Base-by-base conservation (phyloP, 2,888 invertebrate genomes). In the Troides helena region DNA sequence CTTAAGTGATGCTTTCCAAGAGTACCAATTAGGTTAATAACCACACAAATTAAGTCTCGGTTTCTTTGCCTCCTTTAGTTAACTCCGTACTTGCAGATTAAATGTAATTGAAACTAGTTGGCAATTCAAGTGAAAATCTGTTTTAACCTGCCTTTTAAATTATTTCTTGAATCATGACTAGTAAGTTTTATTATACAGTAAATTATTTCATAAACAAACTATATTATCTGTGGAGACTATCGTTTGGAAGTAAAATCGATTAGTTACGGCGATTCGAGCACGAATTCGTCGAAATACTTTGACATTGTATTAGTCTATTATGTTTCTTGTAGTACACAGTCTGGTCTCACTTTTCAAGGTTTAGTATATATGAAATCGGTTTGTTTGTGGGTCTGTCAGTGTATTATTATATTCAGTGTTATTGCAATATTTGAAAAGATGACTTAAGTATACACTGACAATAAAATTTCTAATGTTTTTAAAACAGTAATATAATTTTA, bases 231-330 rank as follows among this genome's bases (percentile, higher is more conserved):
- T 10, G 25, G 18, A 64, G 25, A 39, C 21, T 61, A 57, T 65
- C 30, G 61, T 61, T 62, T 61, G 46, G n/a, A 18, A 23, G 21
- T 60, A 53, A 8, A 68, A 68, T 68, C 59, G 64, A 68, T 64
- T 68, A 17, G 60, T 25, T 50, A 12, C 23, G 63, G 18, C 59
- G 50, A 39, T 50, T 58, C 57, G 7, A 66, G 36, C 53, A 59
- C 23, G 57, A 62, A 65, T 62, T 58, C 65, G 39, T 63, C 25
- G 36, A 67, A 70, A 53, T 56, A 36, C 61, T 58, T 67, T 70
- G 62, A 70, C 63, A 70, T 67, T 70, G 53, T 66, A 66, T n/a
- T 61, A 65, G 68, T 56, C 60, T 65, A 61, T 65, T 65, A 23
- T 23, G 23, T 65, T 69, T 63, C 59, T 68, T 60, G 50, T 7